phyloP scores from a whole-genome alignment of 1,140 invertebrate species.

The Neodiprion pinetum region DNA sequence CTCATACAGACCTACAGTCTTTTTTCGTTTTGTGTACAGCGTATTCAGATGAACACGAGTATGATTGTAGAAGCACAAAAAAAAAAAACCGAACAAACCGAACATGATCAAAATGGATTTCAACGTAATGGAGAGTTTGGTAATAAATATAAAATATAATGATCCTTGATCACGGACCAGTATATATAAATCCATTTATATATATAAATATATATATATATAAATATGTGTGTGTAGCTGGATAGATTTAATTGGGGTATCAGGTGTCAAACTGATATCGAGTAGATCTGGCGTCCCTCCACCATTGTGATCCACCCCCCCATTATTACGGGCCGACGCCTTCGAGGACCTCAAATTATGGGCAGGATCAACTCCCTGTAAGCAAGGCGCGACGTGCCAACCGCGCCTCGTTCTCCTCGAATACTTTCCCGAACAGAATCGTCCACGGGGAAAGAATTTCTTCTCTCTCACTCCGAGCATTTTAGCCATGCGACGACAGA shows the following conservation, averaged over 20 bases:
- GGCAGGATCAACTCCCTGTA: constrained; percentile 2
- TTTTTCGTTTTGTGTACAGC: too few species aligned
- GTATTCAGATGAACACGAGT: too few species aligned
- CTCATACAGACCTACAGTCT: too few species aligned
- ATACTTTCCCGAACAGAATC: neutral
- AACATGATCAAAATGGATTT: too few species aligned
- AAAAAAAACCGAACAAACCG: too few species aligned
- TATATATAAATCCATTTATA: too few species aligned
- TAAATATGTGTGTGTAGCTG: too few species aligned
- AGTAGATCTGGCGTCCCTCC: neutral
- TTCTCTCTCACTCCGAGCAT: neutral
- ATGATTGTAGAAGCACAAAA: too few species aligned
- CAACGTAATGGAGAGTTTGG: too few species aligned
- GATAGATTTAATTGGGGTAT: neutral
- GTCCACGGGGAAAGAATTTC: neutral
- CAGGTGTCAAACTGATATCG: constrained; percentile 7
- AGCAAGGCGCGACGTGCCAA: neutral
- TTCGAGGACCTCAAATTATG: constrained; percentile 7
- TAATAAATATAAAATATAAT: too few species aligned
- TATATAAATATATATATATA: too few species aligned
- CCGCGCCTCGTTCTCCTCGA: neutral
- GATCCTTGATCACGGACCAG: too few species aligned
- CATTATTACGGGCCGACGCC: constrained; percentile 4
- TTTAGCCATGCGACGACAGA: neutral
- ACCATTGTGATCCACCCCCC: neutral